Percentiles rank a stretch among this genome's conserved stretches.
Evolutionary conservation across 2,797 vertebrate species (phyloP).

Genomic region (Tenualosa thibaudeaui): DNA sequence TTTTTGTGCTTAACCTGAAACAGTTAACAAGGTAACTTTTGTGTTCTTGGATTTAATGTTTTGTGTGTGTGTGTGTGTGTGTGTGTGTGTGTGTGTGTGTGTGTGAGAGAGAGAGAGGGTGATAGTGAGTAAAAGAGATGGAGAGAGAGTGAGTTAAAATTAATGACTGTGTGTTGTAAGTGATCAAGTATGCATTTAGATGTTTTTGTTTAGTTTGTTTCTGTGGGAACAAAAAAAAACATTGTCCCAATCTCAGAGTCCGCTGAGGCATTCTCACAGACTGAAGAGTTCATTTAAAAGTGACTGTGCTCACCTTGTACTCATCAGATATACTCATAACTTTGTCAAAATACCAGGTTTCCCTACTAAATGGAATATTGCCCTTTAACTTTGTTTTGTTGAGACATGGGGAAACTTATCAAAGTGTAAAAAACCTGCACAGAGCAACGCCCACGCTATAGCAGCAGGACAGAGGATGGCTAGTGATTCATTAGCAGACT

Average conservation of each 20-base stretch:
- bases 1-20: slow-evolving; percentile 27
- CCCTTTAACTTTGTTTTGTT: slow-evolving; percentile 3
- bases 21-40: slow-evolving; percentile 35
- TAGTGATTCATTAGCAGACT: background rate
- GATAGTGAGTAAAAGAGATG: too few species aligned
- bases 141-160: background rate
- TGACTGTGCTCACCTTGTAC: slow-evolving; percentile 38
- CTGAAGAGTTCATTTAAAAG: slow-evolving; percentile 43
- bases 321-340: background rate
- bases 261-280: slow-evolving; percentile 1
- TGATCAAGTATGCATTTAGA: slow-evolving; percentile 16
- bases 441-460: background rate
- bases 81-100: background rate
- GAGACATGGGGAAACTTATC: background rate
- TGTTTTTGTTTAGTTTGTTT: background rate
- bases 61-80: slow-evolving; percentile 10
- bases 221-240: slow-evolving; percentile 1
- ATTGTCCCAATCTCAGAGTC: background rate
- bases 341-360: background rate
- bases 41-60: slow-evolving; percentile 56
- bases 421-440: background rate
- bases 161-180: background rate
- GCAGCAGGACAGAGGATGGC: background rate
- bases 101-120: background rate
- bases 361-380: slow-evolving; percentile 19